phyloP scores from a whole-genome alignment of 2,888 invertebrate species.

The Tricholauxania praeusta region DNA sequence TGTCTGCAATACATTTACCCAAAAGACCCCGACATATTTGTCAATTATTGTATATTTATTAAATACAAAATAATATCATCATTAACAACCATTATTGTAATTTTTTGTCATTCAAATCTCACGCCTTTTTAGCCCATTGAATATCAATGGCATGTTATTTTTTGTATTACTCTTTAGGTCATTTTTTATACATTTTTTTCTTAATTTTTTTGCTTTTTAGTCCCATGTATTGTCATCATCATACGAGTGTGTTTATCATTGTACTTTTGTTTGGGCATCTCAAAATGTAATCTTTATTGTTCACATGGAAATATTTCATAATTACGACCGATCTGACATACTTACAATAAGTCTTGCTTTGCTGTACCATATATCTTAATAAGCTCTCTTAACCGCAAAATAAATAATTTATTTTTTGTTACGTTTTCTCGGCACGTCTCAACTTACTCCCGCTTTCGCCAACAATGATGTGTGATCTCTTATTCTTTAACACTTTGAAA shows the following conservation, averaged over 20 bases:
- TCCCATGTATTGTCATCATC: neutral
- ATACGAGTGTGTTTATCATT: neutral
- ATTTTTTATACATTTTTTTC: neutral
- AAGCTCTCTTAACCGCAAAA: constrained; percentile 36
- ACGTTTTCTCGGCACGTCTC: constrained; percentile 2
- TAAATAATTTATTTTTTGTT: constrained; percentile 29
- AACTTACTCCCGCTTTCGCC: no score
- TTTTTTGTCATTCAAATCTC: constrained; percentile 25
- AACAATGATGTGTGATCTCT: no score
- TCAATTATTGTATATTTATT: constrained; percentile 27
- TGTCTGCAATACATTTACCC: constrained; percentile 12
- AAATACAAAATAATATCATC: constrained; percentile 13
- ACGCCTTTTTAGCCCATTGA: constrained; percentile 23
- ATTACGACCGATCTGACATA: constrained; percentile 12
- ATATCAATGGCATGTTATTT: constrained; percentile 2
- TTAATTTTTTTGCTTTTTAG: neutral
- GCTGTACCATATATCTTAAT: constrained; percentile 16
- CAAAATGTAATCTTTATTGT: constrained; percentile 19
- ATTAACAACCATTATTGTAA: neutral
- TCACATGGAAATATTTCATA: constrained; percentile 30
- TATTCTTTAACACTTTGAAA: no score
- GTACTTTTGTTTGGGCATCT: neutral
- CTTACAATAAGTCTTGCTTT: neutral
- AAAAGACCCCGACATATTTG: constrained; percentile 10
- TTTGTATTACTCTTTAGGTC: neutral